Base-by-base conservation (phyloP, 1,140 invertebrate species). In the Drosophila paulistorum region DNA sequence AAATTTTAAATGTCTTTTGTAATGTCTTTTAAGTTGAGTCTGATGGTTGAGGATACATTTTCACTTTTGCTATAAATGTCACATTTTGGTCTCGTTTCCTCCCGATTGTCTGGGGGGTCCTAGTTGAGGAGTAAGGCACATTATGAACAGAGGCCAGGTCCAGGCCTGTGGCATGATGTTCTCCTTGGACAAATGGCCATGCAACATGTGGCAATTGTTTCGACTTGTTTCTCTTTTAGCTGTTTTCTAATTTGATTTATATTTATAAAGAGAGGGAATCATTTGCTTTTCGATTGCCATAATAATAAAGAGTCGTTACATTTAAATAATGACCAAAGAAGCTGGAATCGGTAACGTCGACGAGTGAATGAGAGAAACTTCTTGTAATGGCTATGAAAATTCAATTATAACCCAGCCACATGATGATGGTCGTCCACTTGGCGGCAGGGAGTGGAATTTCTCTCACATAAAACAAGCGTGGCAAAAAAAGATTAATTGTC, bases 221-320 rank as follows among this genome's bases (percentile, higher is more conserved):
- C 17, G 35, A 69, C 54, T 71, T 65, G 62, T 45, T 41, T 45
- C 11, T 41, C 26, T 26, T 60, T 64, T 63, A 54, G 42, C 39
- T 48, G 64, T 58, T 63, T 73, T 77, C 79, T 87, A 83, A 89
- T 89, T 83, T 89, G 83, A 87, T 87, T 87, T 83, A 87, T 87
- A 83, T 80, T 83, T 89, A 84, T 87, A 89, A 89, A 83, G 45
- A 51, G 80, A 81, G 77, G 77, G 64, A 83, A 87, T 87, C 80
- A 80, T 89, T 89, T 83, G 73, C 80, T 89, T 51, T 89, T 87
- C 83, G 84, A 79, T 87, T 80, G 81, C 80, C 80, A 70, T 89
- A 77, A 87, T 89, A 87, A 87, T 83, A 83, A 89, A 89, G 84
- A 84, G 80, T 89, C 84, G 77, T 87, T 87, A 87, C 84, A 87